Evolutionary conservation across 2,113 vertebrate species (phyloP).

Genomic region (Sapayoa aenigma): DNA sequence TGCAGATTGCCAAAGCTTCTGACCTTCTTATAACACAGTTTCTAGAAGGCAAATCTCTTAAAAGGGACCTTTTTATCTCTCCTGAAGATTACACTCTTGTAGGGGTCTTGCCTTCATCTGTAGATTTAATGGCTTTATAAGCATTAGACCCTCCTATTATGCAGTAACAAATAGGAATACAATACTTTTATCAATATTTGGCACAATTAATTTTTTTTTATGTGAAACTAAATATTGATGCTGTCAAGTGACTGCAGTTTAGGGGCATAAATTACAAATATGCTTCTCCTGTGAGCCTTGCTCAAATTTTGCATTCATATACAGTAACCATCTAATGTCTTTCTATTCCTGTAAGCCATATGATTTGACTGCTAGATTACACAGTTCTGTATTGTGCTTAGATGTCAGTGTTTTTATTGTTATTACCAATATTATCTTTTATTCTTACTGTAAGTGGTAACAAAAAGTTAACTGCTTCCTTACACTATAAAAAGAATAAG

Average conservation of each 20-base stretch:
- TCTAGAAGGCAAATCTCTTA: slow-evolving; percentile 16
- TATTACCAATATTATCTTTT: slow-evolving; percentile 43
- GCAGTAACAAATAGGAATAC: slow-evolving; percentile 55
- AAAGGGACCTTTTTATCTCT: slow-evolving; percentile 11
- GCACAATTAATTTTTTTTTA: slow-evolving; percentile 45
- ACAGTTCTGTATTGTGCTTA: slow-evolving; percentile 34
- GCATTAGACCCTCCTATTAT: slow-evolving; percentile 15
- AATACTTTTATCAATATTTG: slow-evolving; percentile 65
- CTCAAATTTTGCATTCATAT: slow-evolving; percentile 56
- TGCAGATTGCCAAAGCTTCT: background rate
- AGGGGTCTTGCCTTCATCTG: slow-evolving; percentile 32
- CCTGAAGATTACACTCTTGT: background rate
- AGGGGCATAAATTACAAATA: slow-evolving; percentile 54
- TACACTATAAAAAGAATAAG: slow-evolving; percentile 25
- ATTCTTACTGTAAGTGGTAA: slow-evolving; percentile 61
- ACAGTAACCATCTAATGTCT: slow-evolving; percentile 48
- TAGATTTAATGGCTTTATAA: slow-evolving; percentile 50
- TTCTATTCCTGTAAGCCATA: slow-evolving; percentile 66
- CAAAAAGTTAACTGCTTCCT: slow-evolving; percentile 58
- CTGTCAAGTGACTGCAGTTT: slow-evolving; percentile 32
- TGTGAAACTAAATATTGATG: slow-evolving; percentile 63
- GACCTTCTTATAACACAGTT: background rate
- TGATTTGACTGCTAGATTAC: slow-evolving; percentile 53
- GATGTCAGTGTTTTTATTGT: slow-evolving; percentile 59
- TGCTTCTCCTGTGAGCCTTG: background rate